phyloP scores from a whole-genome alignment of 2,797 vertebrate species.

The Malurus leucopterus region DNA sequence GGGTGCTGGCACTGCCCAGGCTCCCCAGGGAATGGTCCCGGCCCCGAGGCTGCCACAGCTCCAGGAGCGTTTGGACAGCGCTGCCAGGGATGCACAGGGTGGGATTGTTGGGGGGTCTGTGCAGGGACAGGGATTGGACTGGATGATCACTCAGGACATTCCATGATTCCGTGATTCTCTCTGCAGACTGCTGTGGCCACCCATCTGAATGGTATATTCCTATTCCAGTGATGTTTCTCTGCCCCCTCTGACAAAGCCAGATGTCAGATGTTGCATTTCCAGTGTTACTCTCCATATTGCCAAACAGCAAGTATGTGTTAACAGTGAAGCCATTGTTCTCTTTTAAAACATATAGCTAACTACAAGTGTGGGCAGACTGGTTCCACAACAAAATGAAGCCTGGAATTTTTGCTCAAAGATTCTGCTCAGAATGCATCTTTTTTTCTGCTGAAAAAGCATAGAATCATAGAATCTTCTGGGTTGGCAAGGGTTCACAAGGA shows the following conservation, averaged over 20 bases:
- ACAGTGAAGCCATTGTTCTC: not conserved
- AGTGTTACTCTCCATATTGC: not conserved
- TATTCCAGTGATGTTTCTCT: not conserved
- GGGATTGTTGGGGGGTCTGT: not conserved
- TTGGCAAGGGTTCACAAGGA: not conserved
- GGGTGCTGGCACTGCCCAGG: not conserved
- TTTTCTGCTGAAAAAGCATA: not conserved
- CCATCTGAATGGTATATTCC: not conserved
- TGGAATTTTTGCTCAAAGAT: not conserved
- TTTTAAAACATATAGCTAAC: not conserved
- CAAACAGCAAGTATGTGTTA: not conserved
- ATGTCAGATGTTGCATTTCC: not conserved
- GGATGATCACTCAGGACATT: not conserved
- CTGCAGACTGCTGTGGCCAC: not conserved
- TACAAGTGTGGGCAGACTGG: not conserved
- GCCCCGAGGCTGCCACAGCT: not conserved
- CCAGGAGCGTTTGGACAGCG: fast-evolving
- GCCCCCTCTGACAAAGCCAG: not conserved
- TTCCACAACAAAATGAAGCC: not conserved
- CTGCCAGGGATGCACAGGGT: fast-evolving
- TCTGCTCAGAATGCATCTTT: not conserved
- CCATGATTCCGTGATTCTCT: not conserved
- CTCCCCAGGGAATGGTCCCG: not conserved
- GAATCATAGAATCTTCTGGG: not conserved
- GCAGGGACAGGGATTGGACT: fast-evolving